phyloP scores from a whole-genome alignment of 2,888 invertebrate species.

The Netelia fuscicornis region DNA sequence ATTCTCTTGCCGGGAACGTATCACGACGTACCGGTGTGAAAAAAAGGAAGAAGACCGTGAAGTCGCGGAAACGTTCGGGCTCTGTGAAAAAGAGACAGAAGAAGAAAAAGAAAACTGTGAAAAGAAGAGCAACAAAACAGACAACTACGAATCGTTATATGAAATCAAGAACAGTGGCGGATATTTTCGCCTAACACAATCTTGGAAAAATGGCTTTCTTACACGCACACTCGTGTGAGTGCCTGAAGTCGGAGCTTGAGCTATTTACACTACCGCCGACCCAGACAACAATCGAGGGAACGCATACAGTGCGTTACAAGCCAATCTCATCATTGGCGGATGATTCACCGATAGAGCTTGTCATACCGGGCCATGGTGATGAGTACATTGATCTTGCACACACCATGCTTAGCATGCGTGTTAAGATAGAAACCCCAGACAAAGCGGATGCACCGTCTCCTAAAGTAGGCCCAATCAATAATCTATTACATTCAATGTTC shows the following conservation, averaged over 20 bases:
- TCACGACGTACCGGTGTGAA: slow-evolving; percentile 4
- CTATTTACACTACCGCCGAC: slow-evolving; percentile 40
- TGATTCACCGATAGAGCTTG: slow-evolving; percentile 71
- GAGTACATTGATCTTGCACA: too few species aligned
- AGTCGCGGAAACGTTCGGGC: not conserved
- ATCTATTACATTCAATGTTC: too few species aligned
- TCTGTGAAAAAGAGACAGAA: not conserved
- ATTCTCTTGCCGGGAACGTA: not conserved
- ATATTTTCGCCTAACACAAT: not conserved
- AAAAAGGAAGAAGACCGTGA: slow-evolving; percentile 1
- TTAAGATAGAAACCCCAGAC: too few species aligned
- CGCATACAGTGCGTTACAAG: slow-evolving; percentile 64
- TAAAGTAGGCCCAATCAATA: too few species aligned
- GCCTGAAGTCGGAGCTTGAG: slow-evolving; percentile 44
- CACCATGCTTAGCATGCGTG: too few species aligned
- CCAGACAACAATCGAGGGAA: slow-evolving; percentile 38
- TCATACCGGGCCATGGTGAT: too few species aligned
- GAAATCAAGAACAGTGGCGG: not conserved
- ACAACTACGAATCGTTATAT: not conserved
- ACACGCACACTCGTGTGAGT: slow-evolving; percentile 30
- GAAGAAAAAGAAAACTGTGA: not conserved
- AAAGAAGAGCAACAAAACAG: not conserved
- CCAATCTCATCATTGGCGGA: slow-evolving; percentile 69
- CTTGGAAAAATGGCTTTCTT: slow-evolving; percentile 17
- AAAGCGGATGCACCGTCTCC: too few species aligned